phyloP scores from a whole-genome alignment of 1,140 invertebrate species.

The Cotesia glomerata region DNA sequence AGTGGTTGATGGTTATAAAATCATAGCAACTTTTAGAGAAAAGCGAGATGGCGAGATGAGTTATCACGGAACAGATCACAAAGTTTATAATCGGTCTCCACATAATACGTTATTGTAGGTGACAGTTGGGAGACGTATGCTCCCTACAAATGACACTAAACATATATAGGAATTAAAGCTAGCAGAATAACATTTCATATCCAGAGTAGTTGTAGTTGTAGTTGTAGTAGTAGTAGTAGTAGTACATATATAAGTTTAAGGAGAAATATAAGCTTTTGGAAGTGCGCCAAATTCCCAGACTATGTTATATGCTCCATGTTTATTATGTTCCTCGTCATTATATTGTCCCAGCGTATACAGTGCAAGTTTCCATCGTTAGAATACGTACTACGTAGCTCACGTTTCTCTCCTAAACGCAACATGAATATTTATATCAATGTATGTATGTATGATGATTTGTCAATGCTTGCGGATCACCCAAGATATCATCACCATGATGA shows the following conservation, averaged over 20 bases:
- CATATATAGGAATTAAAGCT: neutral
- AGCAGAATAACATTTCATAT: no score
- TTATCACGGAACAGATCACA: no score
- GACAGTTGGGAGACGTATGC: constrained; percentile 3
- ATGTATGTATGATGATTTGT: neutral
- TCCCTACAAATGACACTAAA: constrained; percentile 1
- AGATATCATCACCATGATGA: no score
- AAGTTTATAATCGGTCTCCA: constrained; percentile 2
- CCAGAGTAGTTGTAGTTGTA: no score
- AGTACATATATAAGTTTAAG: neutral
- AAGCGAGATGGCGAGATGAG: no score
- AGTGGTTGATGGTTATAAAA: no score
- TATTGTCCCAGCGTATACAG: constrained; percentile 16
- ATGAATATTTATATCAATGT: constrained; percentile 10
- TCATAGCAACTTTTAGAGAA: no score
- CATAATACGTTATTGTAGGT: constrained; percentile 2
- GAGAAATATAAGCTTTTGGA: neutral
- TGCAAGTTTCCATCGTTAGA: constrained; percentile 13
- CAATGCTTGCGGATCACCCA: no score
- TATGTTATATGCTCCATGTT: constrained; percentile 22
- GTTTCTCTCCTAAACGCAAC: constrained; percentile 7
- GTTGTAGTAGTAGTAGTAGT: no score
- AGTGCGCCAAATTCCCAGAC: constrained; percentile 20
- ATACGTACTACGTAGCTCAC: neutral
- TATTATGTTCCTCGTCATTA: constrained; percentile 25